phyloP scores from a whole-genome alignment of 2,888 invertebrate genomes.

The Lymantria monacha region DNA sequence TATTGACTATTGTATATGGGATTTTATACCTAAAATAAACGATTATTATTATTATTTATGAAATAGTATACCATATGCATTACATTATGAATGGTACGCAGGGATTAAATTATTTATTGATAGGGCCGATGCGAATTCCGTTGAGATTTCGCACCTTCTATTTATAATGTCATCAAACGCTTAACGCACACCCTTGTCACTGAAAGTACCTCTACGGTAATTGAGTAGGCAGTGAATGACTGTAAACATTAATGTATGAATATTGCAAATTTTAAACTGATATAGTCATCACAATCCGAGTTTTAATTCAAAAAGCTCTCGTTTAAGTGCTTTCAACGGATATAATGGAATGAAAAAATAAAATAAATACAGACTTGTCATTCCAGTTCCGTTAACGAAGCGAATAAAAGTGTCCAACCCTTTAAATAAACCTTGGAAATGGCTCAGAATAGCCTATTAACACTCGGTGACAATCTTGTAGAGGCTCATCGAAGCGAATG shows the following conservation, averaged over 20 bases:
- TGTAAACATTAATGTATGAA: slow-evolving; percentile 13
- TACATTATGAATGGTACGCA: background rate
- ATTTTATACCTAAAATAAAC: no score
- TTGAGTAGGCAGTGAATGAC: slow-evolving; percentile 9
- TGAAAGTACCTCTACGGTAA: slow-evolving; percentile 7
- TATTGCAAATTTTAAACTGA: slow-evolving; percentile 13
- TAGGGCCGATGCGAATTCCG: slow-evolving; percentile 34
- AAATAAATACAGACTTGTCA: slow-evolving; percentile 57
- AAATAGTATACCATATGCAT: background rate
- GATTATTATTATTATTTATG: no score
- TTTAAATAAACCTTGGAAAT: slow-evolving; percentile 71
- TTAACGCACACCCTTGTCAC: slow-evolving; percentile 19
- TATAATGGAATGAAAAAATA: slow-evolving; percentile 56
- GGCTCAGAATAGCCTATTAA: slow-evolving; percentile 70
- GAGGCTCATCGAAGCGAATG: slow-evolving; percentile 55
- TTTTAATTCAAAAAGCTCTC: slow-evolving; percentile 20
- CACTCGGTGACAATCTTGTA: slow-evolving; percentile 68
- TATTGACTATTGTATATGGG: no score
- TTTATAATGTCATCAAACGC: slow-evolving; percentile 49
- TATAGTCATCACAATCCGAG: slow-evolving; percentile 9
- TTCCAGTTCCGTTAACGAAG: slow-evolving; percentile 65
- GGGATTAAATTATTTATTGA: slow-evolving; percentile 2
- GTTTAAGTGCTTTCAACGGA: slow-evolving; percentile 31
- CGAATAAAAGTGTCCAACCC: slow-evolving; percentile 70
- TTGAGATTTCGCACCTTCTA: slow-evolving; percentile 53